phyloP scores from a whole-genome alignment of 2,113 vertebrate species.

The Meles meles region DNA sequence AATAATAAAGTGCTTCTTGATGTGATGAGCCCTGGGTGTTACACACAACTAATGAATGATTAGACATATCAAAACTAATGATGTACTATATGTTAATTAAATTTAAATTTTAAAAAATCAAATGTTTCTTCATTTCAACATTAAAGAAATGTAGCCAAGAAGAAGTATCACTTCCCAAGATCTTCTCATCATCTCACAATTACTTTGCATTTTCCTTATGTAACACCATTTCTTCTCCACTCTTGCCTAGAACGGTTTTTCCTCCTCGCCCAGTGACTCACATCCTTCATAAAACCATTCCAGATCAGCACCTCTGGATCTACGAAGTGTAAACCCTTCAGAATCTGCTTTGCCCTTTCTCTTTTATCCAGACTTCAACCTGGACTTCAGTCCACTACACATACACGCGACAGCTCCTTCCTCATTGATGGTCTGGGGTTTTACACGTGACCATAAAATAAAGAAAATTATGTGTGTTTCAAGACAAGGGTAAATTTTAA shows the following conservation, averaged over 20 bases:
- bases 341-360: neutral
- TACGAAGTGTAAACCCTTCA: neutral
- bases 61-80: too few species aligned
- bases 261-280: neutral
- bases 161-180: neutral
- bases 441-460: neutral
- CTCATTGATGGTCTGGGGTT: neutral
- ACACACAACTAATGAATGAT: too few species aligned
- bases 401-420: neutral
- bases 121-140: neutral
- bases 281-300: neutral
- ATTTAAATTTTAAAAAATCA: neutral
- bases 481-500: neutral
- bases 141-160: neutral
- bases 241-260: neutral
- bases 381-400: neutral
- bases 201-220: neutral
- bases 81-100: too few species aligned
- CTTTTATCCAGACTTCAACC: neutral
- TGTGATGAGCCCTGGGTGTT: too few species aligned
- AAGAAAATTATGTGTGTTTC: neutral
- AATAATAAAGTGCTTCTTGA: neutral
- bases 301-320: neutral
- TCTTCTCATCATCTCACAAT: neutral
- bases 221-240: neutral